A percentile compares a stretch with the other conserved stretches of the same genome.
phyloP scores from a whole-genome alignment of 2,888 invertebrate genomes.

The Amiota communis region DNA sequence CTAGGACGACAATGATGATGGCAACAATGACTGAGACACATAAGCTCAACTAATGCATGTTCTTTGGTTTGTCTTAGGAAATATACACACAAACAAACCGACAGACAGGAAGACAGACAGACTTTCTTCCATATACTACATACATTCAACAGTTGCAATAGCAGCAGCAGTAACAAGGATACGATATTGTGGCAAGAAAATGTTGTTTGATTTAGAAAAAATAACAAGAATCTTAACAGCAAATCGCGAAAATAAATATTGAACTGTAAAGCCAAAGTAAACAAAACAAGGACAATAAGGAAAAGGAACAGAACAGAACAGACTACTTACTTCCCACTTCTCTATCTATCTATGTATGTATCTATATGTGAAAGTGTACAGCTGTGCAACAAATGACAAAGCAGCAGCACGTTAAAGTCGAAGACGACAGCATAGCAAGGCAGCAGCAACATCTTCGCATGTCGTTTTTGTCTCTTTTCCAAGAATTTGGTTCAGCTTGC shows the following conservation, averaged over 20 bases:
- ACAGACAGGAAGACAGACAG: slow-evolving; percentile 18
- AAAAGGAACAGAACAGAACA: slow-evolving; percentile 35
- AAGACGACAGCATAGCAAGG: not conserved
- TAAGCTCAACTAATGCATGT: slow-evolving; percentile 65
- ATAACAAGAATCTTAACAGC: slow-evolving; percentile 37
- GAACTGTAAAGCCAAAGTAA: slow-evolving; percentile 69
- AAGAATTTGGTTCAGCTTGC: too few species aligned
- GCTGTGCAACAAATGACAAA: slow-evolving; percentile 9
- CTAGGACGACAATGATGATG: slow-evolving; percentile 9
- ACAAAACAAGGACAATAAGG: slow-evolving; percentile 41
- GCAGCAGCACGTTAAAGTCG: not conserved
- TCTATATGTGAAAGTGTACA: slow-evolving; percentile 17
- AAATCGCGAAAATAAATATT: slow-evolving; percentile 71
- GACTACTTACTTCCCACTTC: not conserved
- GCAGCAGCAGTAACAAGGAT: slow-evolving; percentile 45
- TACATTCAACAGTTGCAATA: slow-evolving; percentile 15
- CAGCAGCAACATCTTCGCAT: not conserved
- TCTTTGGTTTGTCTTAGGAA: slow-evolving; percentile 54
- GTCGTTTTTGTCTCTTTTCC: not conserved
- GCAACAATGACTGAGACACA: slow-evolving; percentile 45
- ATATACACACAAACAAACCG: slow-evolving; percentile 48
- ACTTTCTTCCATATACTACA: slow-evolving; percentile 19
- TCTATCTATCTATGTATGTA: not conserved
- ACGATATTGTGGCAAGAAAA: not conserved
- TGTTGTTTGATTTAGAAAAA: slow-evolving; percentile 24